Evolutionary conservation across 1,140 invertebrate species (phyloP).

Genomic region (Manduca sexta): DNA sequence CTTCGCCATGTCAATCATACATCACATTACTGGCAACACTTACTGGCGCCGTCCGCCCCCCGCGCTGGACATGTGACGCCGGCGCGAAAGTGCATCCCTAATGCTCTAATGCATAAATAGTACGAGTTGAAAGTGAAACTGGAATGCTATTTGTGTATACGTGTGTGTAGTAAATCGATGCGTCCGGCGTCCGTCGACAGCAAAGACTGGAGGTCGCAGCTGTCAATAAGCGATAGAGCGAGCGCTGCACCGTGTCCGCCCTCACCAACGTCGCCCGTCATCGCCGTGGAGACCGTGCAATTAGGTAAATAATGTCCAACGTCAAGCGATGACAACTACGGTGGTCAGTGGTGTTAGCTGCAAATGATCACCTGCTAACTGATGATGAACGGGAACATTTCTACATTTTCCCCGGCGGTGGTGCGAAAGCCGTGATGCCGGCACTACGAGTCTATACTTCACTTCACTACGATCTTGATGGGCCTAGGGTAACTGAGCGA

Average conservation of each 20-base stretch:
- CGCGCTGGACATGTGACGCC: constrained; percentile 5
- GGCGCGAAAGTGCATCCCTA: constrained; percentile 19
- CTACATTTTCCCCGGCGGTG: constrained; percentile 36
- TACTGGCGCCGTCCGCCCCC: constrained; percentile 16
- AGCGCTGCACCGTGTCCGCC: not conserved
- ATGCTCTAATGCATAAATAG: no score
- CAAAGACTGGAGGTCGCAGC: constrained; percentile 40
- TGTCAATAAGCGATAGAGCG: constrained; percentile 35
- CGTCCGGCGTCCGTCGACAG: constrained; percentile 41
- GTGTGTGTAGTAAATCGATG: constrained; percentile 55
- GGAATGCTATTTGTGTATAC: constrained; percentile 28
- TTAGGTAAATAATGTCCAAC: constrained; percentile 23
- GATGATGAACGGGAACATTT: constrained; percentile 64
- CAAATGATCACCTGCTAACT: constrained; percentile 60
- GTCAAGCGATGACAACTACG: constrained; percentile 35
- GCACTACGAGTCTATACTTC: not conserved
- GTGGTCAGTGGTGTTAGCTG: constrained; percentile 19
- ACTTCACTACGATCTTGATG: constrained; percentile 11
- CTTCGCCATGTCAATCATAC: constrained; percentile 48
- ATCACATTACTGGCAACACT: constrained; percentile 23
- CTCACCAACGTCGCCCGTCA: not conserved
- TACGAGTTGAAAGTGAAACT: constrained; percentile 52
- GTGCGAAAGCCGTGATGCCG: constrained; percentile 11
- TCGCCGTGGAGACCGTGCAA: constrained; percentile 48
- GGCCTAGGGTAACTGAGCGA: constrained; percentile 17